phyloP scores from a whole-genome alignment of 2,797 vertebrate species.

The Liasis olivaceus region DNA sequence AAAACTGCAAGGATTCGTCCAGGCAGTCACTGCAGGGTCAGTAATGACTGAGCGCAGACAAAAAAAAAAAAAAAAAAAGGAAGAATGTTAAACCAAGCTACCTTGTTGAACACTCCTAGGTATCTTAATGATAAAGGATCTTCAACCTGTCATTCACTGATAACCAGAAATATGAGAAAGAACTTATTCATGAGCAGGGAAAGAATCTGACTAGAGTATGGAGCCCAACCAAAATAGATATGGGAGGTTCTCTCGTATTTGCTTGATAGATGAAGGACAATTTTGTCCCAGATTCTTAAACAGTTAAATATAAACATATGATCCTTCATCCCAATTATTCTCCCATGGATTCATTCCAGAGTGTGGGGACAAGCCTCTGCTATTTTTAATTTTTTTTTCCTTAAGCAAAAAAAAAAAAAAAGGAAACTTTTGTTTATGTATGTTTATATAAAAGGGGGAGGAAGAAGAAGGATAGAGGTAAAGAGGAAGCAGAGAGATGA shows the following conservation, averaged over 20 bases:
- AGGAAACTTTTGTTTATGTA: not conserved
- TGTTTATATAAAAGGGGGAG: not conserved
- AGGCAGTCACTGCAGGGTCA: too few species aligned
- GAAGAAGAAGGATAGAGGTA: not conserved
- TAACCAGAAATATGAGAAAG: not conserved
- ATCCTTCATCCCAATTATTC: not conserved
- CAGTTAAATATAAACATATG: not conserved
- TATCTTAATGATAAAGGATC: not conserved
- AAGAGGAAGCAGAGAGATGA: not conserved
- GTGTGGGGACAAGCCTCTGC: not conserved
- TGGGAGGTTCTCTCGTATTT: not conserved
- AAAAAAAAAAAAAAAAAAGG: too few species aligned
- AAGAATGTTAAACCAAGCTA: not conserved
- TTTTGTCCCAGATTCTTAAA: not conserved
- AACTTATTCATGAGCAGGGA: not conserved
- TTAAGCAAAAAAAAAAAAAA: not conserved
- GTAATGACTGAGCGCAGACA: too few species aligned
- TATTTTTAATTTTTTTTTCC: not conserved
- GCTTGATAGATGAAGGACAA: not conserved
- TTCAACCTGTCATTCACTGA: not conserved
- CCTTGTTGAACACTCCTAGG: not conserved
- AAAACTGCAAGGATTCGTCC: too few species aligned
- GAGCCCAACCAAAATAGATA: not conserved
- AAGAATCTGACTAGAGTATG: not conserved
- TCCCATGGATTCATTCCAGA: not conserved